Conservation (phyloP, 2,888 invertebrate species). For the Drosophila diplacantha region DNA sequence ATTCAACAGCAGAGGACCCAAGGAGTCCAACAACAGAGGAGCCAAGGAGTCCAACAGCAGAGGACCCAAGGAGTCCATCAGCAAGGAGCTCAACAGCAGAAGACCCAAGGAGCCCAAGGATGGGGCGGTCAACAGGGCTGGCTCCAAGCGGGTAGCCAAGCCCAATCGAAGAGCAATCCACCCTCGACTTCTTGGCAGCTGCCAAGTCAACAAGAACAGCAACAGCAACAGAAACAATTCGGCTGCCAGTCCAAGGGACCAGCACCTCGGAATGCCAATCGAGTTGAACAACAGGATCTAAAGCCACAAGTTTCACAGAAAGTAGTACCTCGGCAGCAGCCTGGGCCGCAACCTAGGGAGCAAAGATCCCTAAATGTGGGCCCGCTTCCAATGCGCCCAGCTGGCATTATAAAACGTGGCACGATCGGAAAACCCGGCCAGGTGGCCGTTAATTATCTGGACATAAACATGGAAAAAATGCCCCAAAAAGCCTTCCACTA, state of each 20-base stretch:
- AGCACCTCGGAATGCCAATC: not conserved
- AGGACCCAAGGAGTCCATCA: not conserved
- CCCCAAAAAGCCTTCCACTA: constrained; percentile 84
- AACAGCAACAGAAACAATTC: not conserved
- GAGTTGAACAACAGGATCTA: constrained; percentile 3
- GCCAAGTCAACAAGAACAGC: not conserved
- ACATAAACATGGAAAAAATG: constrained; percentile 79
- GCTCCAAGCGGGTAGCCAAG: not conserved
- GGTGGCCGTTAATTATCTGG: constrained; percentile 83
- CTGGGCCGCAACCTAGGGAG: constrained; percentile 4
- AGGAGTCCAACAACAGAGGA: no score
- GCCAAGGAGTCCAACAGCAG: not conserved
- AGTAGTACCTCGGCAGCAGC: not conserved
- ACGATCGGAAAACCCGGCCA: constrained; percentile 77
- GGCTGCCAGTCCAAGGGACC: constrained; percentile 4
- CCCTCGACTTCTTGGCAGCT: not conserved
- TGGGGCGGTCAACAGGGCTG: not conserved
- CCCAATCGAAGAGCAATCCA: not conserved
- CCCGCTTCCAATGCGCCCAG: constrained; percentile 13
- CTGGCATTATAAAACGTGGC: constrained; percentile 61
- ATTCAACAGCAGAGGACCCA: no score
- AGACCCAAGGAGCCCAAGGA: not conserved
- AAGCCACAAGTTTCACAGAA: not conserved
- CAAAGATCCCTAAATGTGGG: constrained; percentile 16
- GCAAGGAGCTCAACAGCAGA: no score